These are phyloP conservation scores for Spodoptera litura DNA, from an alignment of 1,140 invertebrate genomes.

Conservation along the genomic window DNA sequence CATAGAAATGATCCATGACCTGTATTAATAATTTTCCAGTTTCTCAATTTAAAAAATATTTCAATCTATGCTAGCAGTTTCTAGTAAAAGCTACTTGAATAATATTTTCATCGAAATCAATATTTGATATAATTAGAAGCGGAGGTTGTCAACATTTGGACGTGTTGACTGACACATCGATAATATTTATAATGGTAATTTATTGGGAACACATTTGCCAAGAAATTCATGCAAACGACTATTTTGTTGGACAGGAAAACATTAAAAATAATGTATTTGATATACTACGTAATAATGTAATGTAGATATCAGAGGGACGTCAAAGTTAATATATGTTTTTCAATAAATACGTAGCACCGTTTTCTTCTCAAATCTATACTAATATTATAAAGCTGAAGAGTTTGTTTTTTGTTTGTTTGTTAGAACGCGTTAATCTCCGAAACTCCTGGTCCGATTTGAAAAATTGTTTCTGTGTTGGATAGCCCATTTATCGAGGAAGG, in stretches of 20 bases:
- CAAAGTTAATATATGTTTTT: neutral
- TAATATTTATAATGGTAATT: slow-evolving; percentile 31
- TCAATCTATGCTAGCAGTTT: too few relatives aligned
- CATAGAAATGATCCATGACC: too few relatives aligned
- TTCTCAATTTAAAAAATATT: too few relatives aligned
- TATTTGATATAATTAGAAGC: neutral
- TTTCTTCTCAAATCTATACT: too few relatives aligned
- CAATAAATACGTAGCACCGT: too few relatives aligned
- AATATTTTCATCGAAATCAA: neutral
- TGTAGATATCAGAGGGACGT: slow-evolving; percentile 15
- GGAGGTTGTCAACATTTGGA: slow-evolving; percentile 14
- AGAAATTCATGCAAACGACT: neutral
- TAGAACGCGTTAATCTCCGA: too few relatives aligned
- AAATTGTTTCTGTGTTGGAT: too few relatives aligned
- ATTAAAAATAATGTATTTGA: slow-evolving; percentile 16
- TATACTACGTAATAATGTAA: slow-evolving; percentile 18
- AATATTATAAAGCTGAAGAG: too few relatives aligned
- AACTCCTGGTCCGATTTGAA: too few relatives aligned
- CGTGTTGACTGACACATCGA: slow-evolving; percentile 12
- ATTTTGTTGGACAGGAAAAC: slow-evolving; percentile 17
- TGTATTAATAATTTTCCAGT: too few relatives aligned
- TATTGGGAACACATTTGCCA: slow-evolving; percentile 22
- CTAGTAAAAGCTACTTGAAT: neutral
- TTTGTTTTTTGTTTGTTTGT: too few relatives aligned
- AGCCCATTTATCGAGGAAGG: too few relatives aligned